A percentile compares a stretch with the other conserved stretches of the same genome.
Conservation (phyloP, 2,888 invertebrate species). For the Epinotia bilunana region DNA sequence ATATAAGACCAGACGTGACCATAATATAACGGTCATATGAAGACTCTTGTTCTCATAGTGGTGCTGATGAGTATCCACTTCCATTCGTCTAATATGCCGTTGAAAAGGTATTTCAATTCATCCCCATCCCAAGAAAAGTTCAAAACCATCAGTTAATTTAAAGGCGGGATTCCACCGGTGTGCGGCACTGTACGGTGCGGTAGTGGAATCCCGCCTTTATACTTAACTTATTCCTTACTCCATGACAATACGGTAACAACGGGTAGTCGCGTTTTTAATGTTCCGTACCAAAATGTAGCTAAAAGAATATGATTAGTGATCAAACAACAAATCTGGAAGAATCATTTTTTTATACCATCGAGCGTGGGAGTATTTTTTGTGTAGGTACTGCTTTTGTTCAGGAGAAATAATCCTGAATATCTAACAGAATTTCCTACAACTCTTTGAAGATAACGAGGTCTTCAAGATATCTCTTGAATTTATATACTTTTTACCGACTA, state of each 20-base stretch:
- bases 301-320: not conserved
- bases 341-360: not conserved
- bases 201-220: too few relatives aligned
- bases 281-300: not conserved
- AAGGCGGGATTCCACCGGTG: too few relatives aligned
- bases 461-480: conserved; percentile 29
- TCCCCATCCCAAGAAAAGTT: too few relatives aligned
- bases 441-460: conserved; percentile 29
- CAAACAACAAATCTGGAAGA: not conserved
- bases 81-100: not conserved
- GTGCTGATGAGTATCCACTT: too few relatives aligned
- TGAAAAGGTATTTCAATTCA: not conserved
- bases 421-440: not conserved
- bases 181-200: too few relatives aligned
- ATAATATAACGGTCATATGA: not conserved
- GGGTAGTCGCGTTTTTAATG: not conserved
- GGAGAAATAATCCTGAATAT: not conserved
- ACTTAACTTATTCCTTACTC: too few relatives aligned
- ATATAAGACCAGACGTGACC: not conserved
- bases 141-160: too few relatives aligned
- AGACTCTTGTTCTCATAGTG: too few relatives aligned
- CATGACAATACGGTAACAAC: too few relatives aligned
- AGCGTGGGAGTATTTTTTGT: conserved; percentile 16
- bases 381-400: not conserved
- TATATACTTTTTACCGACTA: conserved; percentile 23